Evolutionary conservation across 1,140 invertebrate genomes (phyloP).

Genomic region (Kradibia gibbosae): DNA sequence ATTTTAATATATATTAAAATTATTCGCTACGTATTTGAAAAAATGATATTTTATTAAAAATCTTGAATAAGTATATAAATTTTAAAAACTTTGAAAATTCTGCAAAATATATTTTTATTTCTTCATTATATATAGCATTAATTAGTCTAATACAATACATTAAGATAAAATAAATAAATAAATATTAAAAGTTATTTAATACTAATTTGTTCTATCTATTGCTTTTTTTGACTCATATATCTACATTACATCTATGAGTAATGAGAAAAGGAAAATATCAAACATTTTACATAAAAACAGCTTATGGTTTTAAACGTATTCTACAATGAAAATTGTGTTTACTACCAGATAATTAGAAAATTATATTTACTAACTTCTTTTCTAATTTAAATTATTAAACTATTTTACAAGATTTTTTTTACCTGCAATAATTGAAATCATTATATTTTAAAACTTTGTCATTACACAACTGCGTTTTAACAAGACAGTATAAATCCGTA

Average conservation of each 20-base stretch:
- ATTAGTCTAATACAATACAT: no score
- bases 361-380: neutral
- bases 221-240: neutral
- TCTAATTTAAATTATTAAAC: neutral
- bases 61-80: no score
- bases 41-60: no score
- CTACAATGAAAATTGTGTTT: neutral
- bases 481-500: neutral
- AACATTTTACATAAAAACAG: neutral
- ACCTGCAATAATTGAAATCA: neutral
- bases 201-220: neutral
- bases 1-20: no score
- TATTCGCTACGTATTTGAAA: no score
- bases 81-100: no score
- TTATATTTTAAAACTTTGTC: neutral
- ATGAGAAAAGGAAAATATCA: neutral
- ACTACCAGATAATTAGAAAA: neutral
- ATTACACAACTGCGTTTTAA: neutral
- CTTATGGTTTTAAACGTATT: neutral
- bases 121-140: no score
- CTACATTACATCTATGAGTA: neutral
- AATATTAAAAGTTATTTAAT: no score
- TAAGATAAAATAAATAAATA: no score
- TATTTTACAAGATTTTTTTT: constrained; percentile 3
- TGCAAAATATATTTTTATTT: no score